Base-by-base conservation (phyloP, 2,888 invertebrate genomes). In the Ochropleura leucogaster region DNA sequence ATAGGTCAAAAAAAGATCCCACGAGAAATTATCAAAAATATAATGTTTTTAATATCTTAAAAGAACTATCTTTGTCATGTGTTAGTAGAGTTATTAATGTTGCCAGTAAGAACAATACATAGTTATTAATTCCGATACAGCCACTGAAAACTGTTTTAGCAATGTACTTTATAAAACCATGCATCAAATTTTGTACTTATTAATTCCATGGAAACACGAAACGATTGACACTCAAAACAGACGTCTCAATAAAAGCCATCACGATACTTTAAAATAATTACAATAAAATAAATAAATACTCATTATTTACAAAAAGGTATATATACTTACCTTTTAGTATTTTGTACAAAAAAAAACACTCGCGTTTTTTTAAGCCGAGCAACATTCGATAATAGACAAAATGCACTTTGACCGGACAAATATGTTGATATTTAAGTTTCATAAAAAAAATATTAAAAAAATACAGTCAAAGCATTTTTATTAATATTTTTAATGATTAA, bases 291-390 rank as follows among this genome's bases (percentile, higher is more conserved):
- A 75, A 44, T 16, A 51, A n/a, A 60, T 44, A 71, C 51, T 75
- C 8, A 80, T 63, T 82, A 84, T 84, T 72, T 84, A 84, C 82
- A 81, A 64, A 80, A 81, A 81, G 80, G 84, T 70, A 81, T 20
- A n/a, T 30, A 30, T 10, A 82, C 82, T 82, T 84, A 82, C 85
- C 82, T 81, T 84, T 81, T 49, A 53, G 10, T 69, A 53, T 65
- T 59, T 64, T 68, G 67, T 60, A 72, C 5, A 82, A 64, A 53
- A 65, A 63, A 44, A 82, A 77, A 65, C 81, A 81, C 81, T 81
- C 81, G 80, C 81, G 81, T 57, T 79, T 53, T 53, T 40, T 55
- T 9, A 46, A 57, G 55, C 68, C 60, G 47, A 51, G 44, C 7
- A 65, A 68, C 30, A 14, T 63, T 83, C 10, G 16, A 20, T 30